These are phyloP conservation scores for Archivesica marissinica DNA, from an alignment of 1,140 invertebrate genomes.

Conservation along the genomic window DNA sequence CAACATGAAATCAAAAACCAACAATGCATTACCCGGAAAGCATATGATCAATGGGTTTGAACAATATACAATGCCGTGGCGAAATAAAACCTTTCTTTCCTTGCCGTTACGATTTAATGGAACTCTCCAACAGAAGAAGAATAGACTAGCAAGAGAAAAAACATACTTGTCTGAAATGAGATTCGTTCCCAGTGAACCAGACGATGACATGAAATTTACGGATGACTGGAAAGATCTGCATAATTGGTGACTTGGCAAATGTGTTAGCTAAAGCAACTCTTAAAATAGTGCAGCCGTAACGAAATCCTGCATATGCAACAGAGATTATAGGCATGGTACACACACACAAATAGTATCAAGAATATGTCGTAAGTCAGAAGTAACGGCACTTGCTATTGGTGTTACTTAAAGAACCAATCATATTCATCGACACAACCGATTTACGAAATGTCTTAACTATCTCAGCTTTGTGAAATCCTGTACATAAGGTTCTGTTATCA, in stretches of 20 bases:
- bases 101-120: conserved; percentile 52
- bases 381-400: too few species aligned
- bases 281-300: too few species aligned
- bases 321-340: too few species aligned
- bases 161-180: conserved; percentile 26
- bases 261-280: too few species aligned
- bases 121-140: not conserved
- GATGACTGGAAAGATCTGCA: conserved; percentile 22
- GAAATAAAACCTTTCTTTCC: conserved; percentile 51
- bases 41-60: conserved; percentile 27
- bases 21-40: conserved; percentile 24
- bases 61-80: conserved; percentile 59
- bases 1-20: conserved; percentile 51
- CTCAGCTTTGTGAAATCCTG: too few species aligned
- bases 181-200: not conserved
- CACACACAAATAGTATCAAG: too few species aligned
- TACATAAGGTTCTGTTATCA: too few species aligned
- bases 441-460: too few species aligned
- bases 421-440: too few species aligned
- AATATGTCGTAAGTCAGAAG: too few species aligned
- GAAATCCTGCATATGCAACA: too few species aligned
- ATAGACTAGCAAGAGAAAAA: conserved; percentile 12
- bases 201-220: not conserved
- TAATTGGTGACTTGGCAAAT: conserved; percentile 54
- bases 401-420: too few species aligned